Evolutionary conservation across 2,113 vertebrate species (phyloP).

Genomic region (Nesospiza acunhae): DNA sequence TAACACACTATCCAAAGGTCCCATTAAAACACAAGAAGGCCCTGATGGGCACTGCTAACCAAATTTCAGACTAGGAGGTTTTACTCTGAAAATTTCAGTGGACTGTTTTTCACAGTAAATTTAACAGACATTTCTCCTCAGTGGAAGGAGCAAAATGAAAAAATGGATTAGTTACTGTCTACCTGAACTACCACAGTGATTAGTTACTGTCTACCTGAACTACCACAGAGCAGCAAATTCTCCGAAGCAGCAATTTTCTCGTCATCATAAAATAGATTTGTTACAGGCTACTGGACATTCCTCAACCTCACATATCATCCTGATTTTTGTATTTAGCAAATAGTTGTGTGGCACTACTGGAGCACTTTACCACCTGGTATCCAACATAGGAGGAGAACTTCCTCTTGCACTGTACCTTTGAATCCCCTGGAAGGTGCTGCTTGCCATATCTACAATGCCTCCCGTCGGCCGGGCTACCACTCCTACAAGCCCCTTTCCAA

Average conservation of each 20-base stretch:
- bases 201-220: neutral
- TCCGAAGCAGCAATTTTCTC: neutral
- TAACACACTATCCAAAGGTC: neutral
- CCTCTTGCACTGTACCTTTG: slow-evolving; percentile 82
- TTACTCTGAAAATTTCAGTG: neutral
- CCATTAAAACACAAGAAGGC: neutral
- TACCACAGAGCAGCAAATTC: neutral
- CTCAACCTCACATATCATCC: neutral
- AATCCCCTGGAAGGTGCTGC: slow-evolving; percentile 97
- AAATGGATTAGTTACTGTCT: neutral
- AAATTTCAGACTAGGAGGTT: neutral
- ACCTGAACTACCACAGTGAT: neutral
- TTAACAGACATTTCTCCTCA: neutral
- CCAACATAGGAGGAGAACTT: rapidly evolving
- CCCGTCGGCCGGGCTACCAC: slow-evolving; percentile 92
- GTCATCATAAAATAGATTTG: neutral
- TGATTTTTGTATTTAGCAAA: neutral
- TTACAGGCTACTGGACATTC: neutral
- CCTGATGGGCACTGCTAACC: neutral
- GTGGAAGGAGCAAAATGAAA: neutral
- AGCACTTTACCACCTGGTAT: neutral
- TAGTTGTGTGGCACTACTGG: neutral
- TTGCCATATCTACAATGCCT: slow-evolving; percentile 97
- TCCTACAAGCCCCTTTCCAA: slow-evolving; percentile 95
- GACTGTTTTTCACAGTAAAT: neutral